A percentile compares a stretch with the other conserved stretches of the same genome.
phyloP scores from a whole-genome alignment of 2,797 vertebrate species.

The Galago senegalensis region DNA sequence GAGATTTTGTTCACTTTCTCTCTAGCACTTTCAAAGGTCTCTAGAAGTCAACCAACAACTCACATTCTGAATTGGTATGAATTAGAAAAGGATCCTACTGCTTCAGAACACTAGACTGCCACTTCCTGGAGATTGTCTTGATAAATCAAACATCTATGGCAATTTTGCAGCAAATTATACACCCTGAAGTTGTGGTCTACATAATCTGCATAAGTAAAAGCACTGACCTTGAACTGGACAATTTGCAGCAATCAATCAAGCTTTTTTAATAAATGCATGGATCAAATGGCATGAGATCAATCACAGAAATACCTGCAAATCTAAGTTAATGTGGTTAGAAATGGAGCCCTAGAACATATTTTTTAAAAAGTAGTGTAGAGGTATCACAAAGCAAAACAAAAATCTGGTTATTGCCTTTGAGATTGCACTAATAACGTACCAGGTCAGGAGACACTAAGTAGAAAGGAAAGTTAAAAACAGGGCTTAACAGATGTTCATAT shows the following conservation, averaged over 20 bases:
- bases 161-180: background rate
- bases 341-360: background rate
- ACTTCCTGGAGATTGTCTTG: background rate
- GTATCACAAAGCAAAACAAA: conserved; percentile 8
- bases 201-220: background rate
- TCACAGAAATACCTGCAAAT: conserved; percentile 4
- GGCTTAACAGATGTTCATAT: conserved; percentile 86
- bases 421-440: background rate
- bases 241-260: background rate
- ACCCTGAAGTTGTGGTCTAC: background rate
- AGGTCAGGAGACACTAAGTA: conserved; percentile 11
- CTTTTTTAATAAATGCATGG: background rate
- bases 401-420: background rate
- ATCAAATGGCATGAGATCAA: background rate
- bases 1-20: background rate
- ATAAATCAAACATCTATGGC: background rate
- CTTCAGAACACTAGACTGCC: background rate
- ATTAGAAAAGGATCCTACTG: background rate
- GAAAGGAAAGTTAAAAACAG: conserved; percentile 65
- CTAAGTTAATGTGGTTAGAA: background rate
- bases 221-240: background rate
- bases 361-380: background rate
- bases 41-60: background rate
- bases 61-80: background rate
- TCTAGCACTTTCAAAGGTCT: background rate